Percentiles rank a stretch among this genome's conserved stretches.
phyloP scores from a whole-genome alignment of 1,140 invertebrate species.

The Gerris buenoi region DNA sequence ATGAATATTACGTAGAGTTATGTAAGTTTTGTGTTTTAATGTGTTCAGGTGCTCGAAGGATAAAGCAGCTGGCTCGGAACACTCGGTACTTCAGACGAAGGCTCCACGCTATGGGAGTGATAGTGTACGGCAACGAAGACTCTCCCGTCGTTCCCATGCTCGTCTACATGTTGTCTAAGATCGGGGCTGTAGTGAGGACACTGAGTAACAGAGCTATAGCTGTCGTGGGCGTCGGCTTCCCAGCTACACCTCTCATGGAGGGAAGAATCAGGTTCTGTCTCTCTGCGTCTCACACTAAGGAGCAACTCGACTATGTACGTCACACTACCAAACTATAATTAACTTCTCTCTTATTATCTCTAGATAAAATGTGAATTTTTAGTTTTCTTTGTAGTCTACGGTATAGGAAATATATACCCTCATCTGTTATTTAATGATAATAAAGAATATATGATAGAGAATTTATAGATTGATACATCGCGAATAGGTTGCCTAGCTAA shows the following conservation, averaged over 20 bases:
- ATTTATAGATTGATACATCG: no score
- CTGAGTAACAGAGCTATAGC: constrained; percentile 71
- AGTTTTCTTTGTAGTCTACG: no score
- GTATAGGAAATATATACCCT: no score
- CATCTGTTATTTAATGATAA: no score
- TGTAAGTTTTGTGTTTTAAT: no score
- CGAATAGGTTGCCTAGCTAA: no score
- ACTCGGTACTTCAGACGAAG: constrained; percentile 73
- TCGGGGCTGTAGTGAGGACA: constrained; percentile 72
- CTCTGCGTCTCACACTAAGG: constrained; percentile 87
- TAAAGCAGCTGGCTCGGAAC: constrained; percentile 64
- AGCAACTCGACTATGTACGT: constrained; percentile 78
- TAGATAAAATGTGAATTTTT: no score
- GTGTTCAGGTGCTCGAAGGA: constrained; percentile 43
- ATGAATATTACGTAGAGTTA: no score
- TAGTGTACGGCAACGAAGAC: constrained; percentile 90
- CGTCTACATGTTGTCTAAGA: constrained; percentile 87
- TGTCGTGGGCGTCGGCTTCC: constrained; percentile 91
- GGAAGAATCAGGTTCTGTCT: constrained; percentile 89
- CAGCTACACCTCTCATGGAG: constrained; percentile 90
- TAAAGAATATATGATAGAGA: no score
- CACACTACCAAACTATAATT: not conserved
- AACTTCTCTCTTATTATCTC: no score
- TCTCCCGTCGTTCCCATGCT: constrained; percentile 93
- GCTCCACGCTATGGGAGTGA: constrained; percentile 80